Base-by-base conservation (phyloP, 2,888 invertebrate genomes). In the Melieria crassipennis region DNA sequence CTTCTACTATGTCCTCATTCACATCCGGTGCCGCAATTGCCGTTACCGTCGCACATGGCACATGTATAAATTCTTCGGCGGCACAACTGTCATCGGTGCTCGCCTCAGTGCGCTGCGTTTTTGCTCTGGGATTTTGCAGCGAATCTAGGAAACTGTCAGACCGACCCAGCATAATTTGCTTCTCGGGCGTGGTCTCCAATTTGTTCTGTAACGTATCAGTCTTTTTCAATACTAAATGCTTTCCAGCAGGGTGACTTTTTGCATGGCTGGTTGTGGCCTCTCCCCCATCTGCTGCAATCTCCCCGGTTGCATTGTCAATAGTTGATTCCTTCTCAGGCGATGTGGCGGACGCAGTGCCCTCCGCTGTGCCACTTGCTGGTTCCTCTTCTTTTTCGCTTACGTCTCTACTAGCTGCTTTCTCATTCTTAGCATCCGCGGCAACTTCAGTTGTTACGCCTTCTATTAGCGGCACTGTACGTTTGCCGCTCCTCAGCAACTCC, bases 401-500 rank as follows among this genome's bases (percentile, higher is more conserved):
- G 4, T 6, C 48, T 48, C 10, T 46, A 13, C 45, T 46, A 11
- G 56, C 13, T 7, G 11, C 10, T 50, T n/a, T 16, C 16, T n/a
- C 42, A 50, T 30, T 47, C 6, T 45, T 50, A 68, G 65, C 16
- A 30, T 58, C 45, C 30, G 50, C 46, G 61, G 42, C 7, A 52
- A 11, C 45, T 63, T 67, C 57, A 13, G 30, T 61, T 30, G 30
- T 30, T 50, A 64, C 70, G 16, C 56, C 58, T 67, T 80, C 79
- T 6, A 85, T 81, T 4, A 85, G 67, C 0, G 80, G 79, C 4
- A 81, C 69, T 0, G 74, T 79, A 0, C 84, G 79, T 56, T 84
- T 84, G 9, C 81, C 77, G 60, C 73, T 82, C 71, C 83, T 84
- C 1, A 86, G 71, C 48, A 87, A 69, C 71, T 84, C 82, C 63